These are phyloP conservation scores for Saccopteryx leptura DNA, from an alignment of 2,113 vertebrate genomes.

Conservation along the genomic window DNA sequence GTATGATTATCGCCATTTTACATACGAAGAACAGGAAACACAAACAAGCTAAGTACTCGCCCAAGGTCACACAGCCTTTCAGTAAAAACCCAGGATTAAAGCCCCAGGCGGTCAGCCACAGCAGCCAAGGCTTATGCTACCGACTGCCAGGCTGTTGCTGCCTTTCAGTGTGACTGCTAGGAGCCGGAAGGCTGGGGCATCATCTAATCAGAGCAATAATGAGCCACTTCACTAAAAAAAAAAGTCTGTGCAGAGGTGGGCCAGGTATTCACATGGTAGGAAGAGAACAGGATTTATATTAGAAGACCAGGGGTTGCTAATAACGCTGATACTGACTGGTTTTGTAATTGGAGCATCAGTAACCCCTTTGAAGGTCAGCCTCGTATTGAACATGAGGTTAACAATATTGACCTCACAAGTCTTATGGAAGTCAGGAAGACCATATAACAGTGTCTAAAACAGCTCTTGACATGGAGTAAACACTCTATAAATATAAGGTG, in stretches of 20 bases:
- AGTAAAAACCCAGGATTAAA: neutral
- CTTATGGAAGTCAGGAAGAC: neutral
- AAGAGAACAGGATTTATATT: neutral
- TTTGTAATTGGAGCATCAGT: neutral
- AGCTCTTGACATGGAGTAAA: neutral
- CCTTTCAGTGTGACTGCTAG: fast-evolving
- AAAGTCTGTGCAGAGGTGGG: neutral
- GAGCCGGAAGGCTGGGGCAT: neutral
- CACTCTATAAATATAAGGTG: neutral
- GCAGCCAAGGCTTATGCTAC: neutral
- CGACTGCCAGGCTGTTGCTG: neutral
- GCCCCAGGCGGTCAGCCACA: neutral
- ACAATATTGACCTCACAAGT: neutral
- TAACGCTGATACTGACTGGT: neutral
- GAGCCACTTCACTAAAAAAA: neutral
- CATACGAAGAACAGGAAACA: neutral
- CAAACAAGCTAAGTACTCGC: neutral
- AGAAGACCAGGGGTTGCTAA: neutral
- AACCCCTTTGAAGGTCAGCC: neutral
- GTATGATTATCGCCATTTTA: neutral
- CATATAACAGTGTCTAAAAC: neutral
- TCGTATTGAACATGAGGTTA: neutral
- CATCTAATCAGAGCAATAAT: neutral
- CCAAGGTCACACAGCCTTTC: neutral
- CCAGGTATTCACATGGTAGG: neutral